Evolutionary conservation across 2,888 invertebrate species (phyloP), one percentile per base, ranked within the genome.

Genomic region (Brenthis hecate): DNA sequence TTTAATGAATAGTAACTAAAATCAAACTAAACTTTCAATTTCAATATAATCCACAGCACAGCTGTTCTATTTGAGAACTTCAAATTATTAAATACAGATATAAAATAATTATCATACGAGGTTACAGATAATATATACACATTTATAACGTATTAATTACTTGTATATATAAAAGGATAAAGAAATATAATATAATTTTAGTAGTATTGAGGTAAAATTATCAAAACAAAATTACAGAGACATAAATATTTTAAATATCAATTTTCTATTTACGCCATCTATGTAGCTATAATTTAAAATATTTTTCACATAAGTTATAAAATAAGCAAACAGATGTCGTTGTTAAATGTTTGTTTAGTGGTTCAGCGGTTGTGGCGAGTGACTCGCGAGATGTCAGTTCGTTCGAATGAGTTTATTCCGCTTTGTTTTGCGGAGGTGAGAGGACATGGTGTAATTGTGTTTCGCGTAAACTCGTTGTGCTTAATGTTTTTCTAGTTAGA

Each of bases 391-490:
- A 84, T 83, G 85, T 84, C 81, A 85, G 83, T 81, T 71, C 72
- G 68, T 65, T 68, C 80, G 80, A 73, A 57, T 72, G 63, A 75
- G 69, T 81, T 80, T 85, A 87, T 92, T 92, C 92, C 92, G 92
- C 92, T 92, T 92, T 92, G 92, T 92, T 92, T 92, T 90, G 92
- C 91, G 91, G 91, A 90, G 90, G 86, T 85, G 88, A 88, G 84
- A 87, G 88, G 89, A 88, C 90, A 82, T 83, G 72, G 78, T 79
- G 80, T 77, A 53, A 71, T 76, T 73, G 75, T 74, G 79, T 32
- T 76, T 78, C 73, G 79, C 76, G 74, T 82, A 80, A 72, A 78
- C 80, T 78, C 74, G 79, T 85, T 85, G 85, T 86, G 85, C 88
- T 86, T 82, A 86, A 89, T 90, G 91, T 91, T 91, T 91, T 88